Evolutionary conservation across 2,113 vertebrate genomes (phyloP).

Genomic region (Pungitius pungitius): DNA sequence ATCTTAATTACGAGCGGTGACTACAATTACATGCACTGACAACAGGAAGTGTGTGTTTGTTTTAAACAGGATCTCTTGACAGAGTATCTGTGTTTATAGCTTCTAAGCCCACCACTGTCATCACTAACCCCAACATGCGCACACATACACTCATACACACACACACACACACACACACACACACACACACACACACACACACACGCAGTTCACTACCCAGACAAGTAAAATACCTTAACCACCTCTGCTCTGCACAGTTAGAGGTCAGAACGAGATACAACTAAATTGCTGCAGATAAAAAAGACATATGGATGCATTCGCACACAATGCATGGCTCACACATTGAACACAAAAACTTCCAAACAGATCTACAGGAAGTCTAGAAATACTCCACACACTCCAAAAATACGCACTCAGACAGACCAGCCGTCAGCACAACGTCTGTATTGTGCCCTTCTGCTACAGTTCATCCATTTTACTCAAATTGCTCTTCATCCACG

Average conservation of each 20-base stretch:
- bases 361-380: conserved; percentile 54
- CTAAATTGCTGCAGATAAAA: conserved; percentile 72
- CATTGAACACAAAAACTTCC: conserved; percentile 31
- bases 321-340: conserved; percentile 10
- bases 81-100: conserved; percentile 79
- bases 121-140: conserved; percentile 27
- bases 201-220: not conserved
- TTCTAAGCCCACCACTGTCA: conserved; percentile 54
- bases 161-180: conserved; percentile 27
- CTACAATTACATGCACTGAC: conserved; percentile 55
- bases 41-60: conserved; percentile 82
- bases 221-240: conserved; percentile 45
- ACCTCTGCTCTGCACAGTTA: conserved; percentile 6
- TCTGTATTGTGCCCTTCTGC: conserved; percentile 24
- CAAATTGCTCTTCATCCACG: conserved; percentile 21
- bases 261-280: conserved; percentile 49
- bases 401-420: conserved; percentile 43
- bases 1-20: conserved; percentile 68
- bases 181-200: conserved; percentile 17
- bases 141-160: conserved; percentile 16
- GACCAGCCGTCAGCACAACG: not conserved
- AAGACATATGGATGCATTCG: not conserved
- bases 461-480: conserved; percentile 38
- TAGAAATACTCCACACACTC: conserved; percentile 51
- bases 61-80: conserved; percentile 75